Evolutionary conservation across 2,113 vertebrate species (phyloP), one percentile per base, ranked within the genome.

Genomic region (Orycteropus afer): DNA sequence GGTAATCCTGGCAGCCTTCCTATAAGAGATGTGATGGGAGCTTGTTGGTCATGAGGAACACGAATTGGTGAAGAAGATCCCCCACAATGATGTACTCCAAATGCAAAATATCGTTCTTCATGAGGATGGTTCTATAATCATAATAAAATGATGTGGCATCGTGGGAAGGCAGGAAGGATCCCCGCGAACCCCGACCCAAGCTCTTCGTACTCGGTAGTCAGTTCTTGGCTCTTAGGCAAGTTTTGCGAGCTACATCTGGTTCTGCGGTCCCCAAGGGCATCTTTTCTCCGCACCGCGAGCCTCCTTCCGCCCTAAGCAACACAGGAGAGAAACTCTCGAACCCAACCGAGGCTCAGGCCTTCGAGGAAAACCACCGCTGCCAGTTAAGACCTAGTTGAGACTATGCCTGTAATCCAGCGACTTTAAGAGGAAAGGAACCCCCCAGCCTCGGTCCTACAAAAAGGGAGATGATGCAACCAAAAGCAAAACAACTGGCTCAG

Each of bases 131-230:
- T 94, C 82, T 80, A 82, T 95, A 93, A 93, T 93, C 45, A 42
- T 82, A 93, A 87, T 88, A 95, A 96, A 93, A 89, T 89, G 95
- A 91, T 76, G 61, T 91, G 89, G 86, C 51, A 59, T 76, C 40
- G 32, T 77, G n/a, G 78, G 42, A 74, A 88, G 53, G 63, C 69
- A 85, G 34, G 51, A 94, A 34, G 34, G 49, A 94, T 88, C 78
- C 80, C 73, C 22, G 37, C 3, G 17, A 92, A 42, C 49, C 49
- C 93, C 18, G 23, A 45, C 32, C 34, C 78, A 93, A 81, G 61
- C 78, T 91, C 88, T 91, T 89, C 34, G 0, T 61, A 73, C 22
- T 53, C 63, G 1, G 82, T 22, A 45, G 53, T 77, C 63, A 12
- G 22, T 53, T 91, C 51, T 80, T 83, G 91, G 71, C 84, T 88